Percentiles rank a stretch among this genome's conserved stretches.
phyloP scores from a whole-genome alignment of 1,140 invertebrate species.

The Sesamia nonagrioides region DNA sequence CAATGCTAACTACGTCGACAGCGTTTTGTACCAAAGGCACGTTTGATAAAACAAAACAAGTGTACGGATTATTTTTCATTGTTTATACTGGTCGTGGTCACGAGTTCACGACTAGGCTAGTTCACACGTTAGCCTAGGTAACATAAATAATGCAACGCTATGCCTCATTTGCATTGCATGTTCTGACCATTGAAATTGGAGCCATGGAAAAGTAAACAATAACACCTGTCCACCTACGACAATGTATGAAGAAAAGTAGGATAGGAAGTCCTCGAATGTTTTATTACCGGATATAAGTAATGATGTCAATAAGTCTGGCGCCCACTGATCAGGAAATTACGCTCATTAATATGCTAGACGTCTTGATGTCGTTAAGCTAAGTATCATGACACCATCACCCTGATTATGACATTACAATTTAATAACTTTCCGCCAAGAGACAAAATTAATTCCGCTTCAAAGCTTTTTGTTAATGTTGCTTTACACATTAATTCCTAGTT shows the following conservation, averaged over 20 bases:
- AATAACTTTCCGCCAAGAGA: conserved; percentile 22
- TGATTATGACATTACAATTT: conserved; percentile 41
- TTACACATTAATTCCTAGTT: conserved; percentile 16
- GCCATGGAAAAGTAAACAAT: conserved; percentile 37
- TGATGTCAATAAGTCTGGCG: conserved; percentile 43
- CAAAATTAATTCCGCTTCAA: conserved; percentile 9
- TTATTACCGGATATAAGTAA: conserved; percentile 36
- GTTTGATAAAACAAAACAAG: conserved; percentile 16
- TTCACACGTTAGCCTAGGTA: conserved; percentile 43
- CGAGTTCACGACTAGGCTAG: conserved; percentile 45
- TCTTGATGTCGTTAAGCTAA: conserved; percentile 23
- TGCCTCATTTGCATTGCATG: conserved; percentile 20
- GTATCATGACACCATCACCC: neutral
- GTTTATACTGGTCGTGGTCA: conserved; percentile 26
- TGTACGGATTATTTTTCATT: conserved; percentile 25
- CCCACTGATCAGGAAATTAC: conserved; percentile 29
- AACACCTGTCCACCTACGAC: conserved; percentile 25
- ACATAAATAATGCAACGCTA: conserved; percentile 43
- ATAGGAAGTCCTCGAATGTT: conserved; percentile 18
- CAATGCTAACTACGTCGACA: neutral
- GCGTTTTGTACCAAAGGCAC: conserved; percentile 12
- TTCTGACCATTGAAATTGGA: conserved; percentile 11
- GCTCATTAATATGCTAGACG: conserved; percentile 39
- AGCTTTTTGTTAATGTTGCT: conserved; percentile 5
- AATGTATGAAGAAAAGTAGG: conserved; percentile 11